These are phyloP conservation scores for Tapirus terrestris DNA, from an alignment of 2,113 vertebrate genomes.

Conservation along the genomic window DNA sequence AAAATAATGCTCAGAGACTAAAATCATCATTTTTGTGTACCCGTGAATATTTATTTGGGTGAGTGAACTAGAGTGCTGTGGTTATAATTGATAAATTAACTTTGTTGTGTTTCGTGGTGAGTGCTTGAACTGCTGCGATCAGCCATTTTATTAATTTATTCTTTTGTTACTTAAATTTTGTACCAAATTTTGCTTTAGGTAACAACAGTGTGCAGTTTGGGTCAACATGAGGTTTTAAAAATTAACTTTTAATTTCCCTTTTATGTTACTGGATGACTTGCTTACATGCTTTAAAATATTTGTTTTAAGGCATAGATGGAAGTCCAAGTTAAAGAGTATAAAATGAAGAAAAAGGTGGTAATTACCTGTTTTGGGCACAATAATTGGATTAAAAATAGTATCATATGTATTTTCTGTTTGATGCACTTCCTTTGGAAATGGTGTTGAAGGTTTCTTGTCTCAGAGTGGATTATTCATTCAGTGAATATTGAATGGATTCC, in stretches of 20 bases:
- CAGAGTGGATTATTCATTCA: not conserved
- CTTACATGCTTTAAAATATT: not conserved
- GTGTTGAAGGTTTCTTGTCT: not conserved
- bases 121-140: not conserved
- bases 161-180: conserved; percentile 41
- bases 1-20: not conserved
- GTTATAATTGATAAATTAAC: not conserved
- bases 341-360: not conserved
- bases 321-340: conserved; percentile 9
- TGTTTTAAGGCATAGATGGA: conserved; percentile 32
- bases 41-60: conserved; percentile 3
- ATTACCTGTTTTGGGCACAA: not conserved
- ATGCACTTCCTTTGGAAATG: conserved; percentile 1
- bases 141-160: conserved; percentile 15
- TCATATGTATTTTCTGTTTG: not conserved
- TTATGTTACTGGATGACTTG: not conserved
- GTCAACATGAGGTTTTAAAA: conserved; percentile 52
- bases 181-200: conserved; percentile 37
- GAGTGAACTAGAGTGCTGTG: not conserved
- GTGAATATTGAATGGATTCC: not conserved
- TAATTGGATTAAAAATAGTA: conserved; percentile 21
- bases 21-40: not conserved
- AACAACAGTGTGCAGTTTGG: not conserved
- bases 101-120: conserved; percentile 8
- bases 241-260: conserved; percentile 23